phyloP scores from a whole-genome alignment of 1,140 invertebrate species.

The Ptiloglossa arizonensis region DNA sequence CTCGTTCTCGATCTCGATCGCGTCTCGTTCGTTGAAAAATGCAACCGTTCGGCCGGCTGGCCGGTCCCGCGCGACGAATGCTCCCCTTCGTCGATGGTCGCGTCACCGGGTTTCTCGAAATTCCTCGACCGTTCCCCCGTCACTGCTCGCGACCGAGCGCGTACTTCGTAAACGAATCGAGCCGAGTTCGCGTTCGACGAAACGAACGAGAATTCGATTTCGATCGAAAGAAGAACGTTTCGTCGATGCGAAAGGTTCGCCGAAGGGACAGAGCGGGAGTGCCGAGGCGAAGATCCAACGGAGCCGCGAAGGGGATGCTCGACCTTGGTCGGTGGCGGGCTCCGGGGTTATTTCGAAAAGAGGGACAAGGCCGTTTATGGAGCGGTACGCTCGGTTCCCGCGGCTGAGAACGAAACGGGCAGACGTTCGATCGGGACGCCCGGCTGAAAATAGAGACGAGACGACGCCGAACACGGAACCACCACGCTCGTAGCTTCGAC shows the following conservation, averaged over 20 bases:
- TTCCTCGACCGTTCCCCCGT: too few species aligned
- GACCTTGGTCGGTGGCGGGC: constrained; percentile 25
- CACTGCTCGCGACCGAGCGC: too few species aligned
- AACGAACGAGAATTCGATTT: too few species aligned
- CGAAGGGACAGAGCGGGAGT: not conserved
- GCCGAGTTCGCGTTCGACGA: too few species aligned
- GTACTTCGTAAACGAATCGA: too few species aligned
- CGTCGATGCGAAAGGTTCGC: not conserved
- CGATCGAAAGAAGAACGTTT: too few species aligned
- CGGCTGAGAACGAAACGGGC: constrained; percentile 34
- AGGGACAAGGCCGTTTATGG: constrained; percentile 56
- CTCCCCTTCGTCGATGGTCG: not conserved
- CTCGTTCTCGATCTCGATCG: too few species aligned
- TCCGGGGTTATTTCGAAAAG: constrained; percentile 40
- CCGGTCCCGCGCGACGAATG: too few species aligned
- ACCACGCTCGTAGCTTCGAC: constrained; percentile 37
- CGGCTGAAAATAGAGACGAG: constrained; percentile 45
- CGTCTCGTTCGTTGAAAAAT: not conserved
- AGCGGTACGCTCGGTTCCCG: constrained; percentile 30
- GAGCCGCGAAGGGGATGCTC: constrained; percentile 8
- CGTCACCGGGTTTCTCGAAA: not conserved
- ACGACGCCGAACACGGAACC: constrained; percentile 43
- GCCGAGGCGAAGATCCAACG: too few species aligned
- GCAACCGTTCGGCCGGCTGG: too few species aligned
- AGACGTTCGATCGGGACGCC: constrained; percentile 36